Conservation (phyloP, 2,888 invertebrate species). For the Oasisia sp. region DNA sequence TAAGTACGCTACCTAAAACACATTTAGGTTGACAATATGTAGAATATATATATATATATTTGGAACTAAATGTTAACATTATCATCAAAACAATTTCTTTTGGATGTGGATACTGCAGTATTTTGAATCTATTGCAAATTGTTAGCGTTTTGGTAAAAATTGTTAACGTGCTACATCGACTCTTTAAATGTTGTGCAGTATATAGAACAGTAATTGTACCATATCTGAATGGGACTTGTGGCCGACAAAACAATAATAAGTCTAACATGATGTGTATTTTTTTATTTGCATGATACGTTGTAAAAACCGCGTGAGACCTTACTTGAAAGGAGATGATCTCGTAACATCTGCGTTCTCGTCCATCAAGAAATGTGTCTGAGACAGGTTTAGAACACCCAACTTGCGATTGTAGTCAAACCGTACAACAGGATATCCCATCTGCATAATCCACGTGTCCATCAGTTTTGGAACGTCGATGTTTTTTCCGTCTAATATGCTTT, state of each 20-base stretch:
- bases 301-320: not conserved
- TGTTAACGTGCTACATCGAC: not conserved
- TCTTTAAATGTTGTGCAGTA: not conserved
- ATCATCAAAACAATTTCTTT: too few species aligned
- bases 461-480: conserved; percentile 49
- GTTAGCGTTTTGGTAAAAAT: too few species aligned
- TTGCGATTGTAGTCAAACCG: conserved; percentile 37
- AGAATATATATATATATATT: too few species aligned
- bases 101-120: too few species aligned
- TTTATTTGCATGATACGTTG: not conserved
- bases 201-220: not conserved
- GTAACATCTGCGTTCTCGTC: conserved; percentile 41
- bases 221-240: not conserved
- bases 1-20: too few species aligned
- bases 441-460: conserved; percentile 60
- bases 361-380: conserved; percentile 51
- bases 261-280: too few species aligned
- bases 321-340: conserved; percentile 32
- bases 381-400: conserved; percentile 43
- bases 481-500: conserved; percentile 37
- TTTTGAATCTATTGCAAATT: too few species aligned
- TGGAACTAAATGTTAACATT: too few species aligned
- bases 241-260: not conserved
- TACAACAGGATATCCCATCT: conserved; percentile 62
- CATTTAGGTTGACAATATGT: too few species aligned